Base-by-base conservation (phyloP, 2,888 invertebrate genomes). In the Sarcophaga caerulescens region DNA sequence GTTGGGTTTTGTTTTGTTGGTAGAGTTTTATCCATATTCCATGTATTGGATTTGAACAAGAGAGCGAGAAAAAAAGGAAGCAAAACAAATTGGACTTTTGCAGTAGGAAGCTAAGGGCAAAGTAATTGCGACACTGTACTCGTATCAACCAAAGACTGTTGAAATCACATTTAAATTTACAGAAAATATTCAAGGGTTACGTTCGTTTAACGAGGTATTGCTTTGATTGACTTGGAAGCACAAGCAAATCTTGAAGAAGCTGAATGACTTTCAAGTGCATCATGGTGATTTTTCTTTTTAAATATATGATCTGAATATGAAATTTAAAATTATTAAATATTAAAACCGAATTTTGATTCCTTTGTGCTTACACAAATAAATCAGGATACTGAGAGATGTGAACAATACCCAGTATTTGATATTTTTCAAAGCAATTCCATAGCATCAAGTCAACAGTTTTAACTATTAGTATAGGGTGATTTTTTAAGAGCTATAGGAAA, bases 41-140 rank as follows among this genome's bases (percentile, higher is more conserved):
- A 52, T 12, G 77, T 81, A 81, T 84, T 84, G 66, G 59, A 78
- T 84, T 81, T 83, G 73, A 63, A 85, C 80, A 73, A 23, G 76
- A 80, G 59, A 65, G 68, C 52, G 3, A 0, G 0, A 25, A 12
- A 65, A 47, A 77, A 52, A 60, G 74, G 70, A 74, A 77, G 63
- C 60, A 57, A 73, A 82, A 78, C 65, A 81, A 81, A 84, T 86
- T 81, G 70, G 57, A 75, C 25, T 78, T 81, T 77, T 63, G 73
- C 80, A 77, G 74, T n/a, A 62, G 65, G 57, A 76, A 81, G 80
- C 65, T 57, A 65, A 66, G 47, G 21, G 73, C 77, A 66, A 60
- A 59, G 23, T 78, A 66, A 76, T 81, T 77, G n/a, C n/a, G 83
- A 74, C 63, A 77, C 69, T 65, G 1, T 17, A 52, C 12, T 12